Evolutionary conservation across 2,888 invertebrate genomes (phyloP), one percentile per base, ranked within the genome.

Genomic region (Hydropsyche betteni): DNA sequence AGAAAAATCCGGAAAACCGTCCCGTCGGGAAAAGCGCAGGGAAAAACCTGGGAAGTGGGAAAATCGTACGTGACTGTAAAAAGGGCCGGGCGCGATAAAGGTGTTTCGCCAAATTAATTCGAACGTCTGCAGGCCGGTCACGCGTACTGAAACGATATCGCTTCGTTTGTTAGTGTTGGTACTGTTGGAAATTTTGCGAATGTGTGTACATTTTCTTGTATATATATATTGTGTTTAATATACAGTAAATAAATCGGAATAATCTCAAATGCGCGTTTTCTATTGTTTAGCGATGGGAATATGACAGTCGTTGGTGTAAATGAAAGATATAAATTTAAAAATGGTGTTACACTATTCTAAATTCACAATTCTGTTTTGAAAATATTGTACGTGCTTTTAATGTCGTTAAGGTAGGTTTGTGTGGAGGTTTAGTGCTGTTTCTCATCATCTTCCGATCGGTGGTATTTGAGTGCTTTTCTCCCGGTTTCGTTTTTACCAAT

Each of bases 81-180:
- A 70, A 53, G 53, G 55, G 53, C 53, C 24, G 52, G 52, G 44
- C 52, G 33, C 69, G 50, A 69, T 69, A 69, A 69, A 69, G 69
- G 69, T 69, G 33, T 70, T 53, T 70, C 72, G 72, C 38, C 33
- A 71, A 69, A 75, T 68, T 77, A 77, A 77, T 77, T 69, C 75
- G 52, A 61, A 69, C 68, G 69, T 75, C 75, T 69, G 44, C 38
- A 75, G 69, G 73, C 75, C 33, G 50, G 75, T 58, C 77, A 77
- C 77, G 77, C 75, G n/a, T 75, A 7, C 51, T 24, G 24, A 51
- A 68, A 68, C 74, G 76, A 76, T 76, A 76, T 74, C 74, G 69
- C 58, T 16, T 71, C 24, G 24, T 24, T 24, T 2, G 24, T 24
- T 24, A 2, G 24, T 24, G 24, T 24, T 24, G 24, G 24, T 24